Percentiles rank a stretch among this genome's conserved stretches.
phyloP scores from a whole-genome alignment of 2,113 vertebrate genomes.

The Climacteris rufus region DNA sequence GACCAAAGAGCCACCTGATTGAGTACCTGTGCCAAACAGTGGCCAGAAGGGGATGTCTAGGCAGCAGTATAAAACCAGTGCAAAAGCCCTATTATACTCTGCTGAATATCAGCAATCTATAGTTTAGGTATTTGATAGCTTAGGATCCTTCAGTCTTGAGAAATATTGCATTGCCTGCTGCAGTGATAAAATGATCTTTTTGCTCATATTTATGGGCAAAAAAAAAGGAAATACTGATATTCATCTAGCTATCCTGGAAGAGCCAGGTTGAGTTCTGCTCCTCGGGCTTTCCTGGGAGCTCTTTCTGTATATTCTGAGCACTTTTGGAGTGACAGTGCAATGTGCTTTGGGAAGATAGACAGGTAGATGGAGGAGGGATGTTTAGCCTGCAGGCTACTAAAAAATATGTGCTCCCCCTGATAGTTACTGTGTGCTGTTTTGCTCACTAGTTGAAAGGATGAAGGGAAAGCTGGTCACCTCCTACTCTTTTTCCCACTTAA shows the following conservation, averaged over 20 bases:
- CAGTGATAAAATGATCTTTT: neutral
- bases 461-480: constrained; percentile 58
- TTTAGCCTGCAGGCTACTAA: constrained; percentile 61
- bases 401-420: constrained; percentile 51
- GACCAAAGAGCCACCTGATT: neutral
- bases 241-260: neutral
- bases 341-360: neutral
- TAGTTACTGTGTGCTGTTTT: constrained; percentile 37
- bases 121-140: neutral
- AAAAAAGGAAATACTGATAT: neutral
- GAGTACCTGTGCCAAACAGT: neutral
- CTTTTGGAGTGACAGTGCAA: neutral
- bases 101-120: neutral
- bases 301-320: neutral
- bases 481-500: constrained; percentile 60
- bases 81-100: neutral
- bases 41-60: neutral
- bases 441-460: constrained; percentile 41
- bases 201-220: neutral
- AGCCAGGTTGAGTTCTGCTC: neutral
- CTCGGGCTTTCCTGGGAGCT: neutral
- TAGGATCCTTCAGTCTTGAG: neutral
- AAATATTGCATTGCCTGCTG: neutral
- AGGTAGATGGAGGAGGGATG: constrained; percentile 48
- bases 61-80: neutral